A percentile compares a stretch with the other conserved stretches of the same genome.
Conservation (phyloP, 2,888 invertebrate genomes). For the Heliconius sara region DNA sequence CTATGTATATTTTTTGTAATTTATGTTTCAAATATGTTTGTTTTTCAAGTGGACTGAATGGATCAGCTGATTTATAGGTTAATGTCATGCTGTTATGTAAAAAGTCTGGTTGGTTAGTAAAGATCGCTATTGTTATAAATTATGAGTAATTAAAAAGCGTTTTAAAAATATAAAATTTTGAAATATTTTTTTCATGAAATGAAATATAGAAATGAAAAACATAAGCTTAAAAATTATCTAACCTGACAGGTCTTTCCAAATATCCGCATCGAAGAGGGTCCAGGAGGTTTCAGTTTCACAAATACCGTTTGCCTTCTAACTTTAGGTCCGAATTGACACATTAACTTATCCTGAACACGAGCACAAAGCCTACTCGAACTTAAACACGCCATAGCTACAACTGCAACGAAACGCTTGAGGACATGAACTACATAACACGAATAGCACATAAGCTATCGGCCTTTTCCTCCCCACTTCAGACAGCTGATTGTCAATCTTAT, state of each 20-base stretch:
- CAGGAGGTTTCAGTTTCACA: conserved; percentile 87
- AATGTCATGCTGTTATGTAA: conserved; percentile 70
- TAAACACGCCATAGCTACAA: conserved; percentile 92
- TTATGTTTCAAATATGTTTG: conserved; percentile 1
- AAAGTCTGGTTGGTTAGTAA: conserved; percentile 49
- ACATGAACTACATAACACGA: conserved; percentile 81
- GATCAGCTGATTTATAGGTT: conserved; percentile 67
- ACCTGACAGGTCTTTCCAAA: conserved; percentile 83
- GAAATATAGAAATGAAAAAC: conserved; percentile 22
- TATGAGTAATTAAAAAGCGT: conserved; percentile 47
- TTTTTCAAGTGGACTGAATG: conserved; percentile 24
- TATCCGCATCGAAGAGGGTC: conserved; percentile 84
- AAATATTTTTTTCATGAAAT: not conserved
- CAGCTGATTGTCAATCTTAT: conserved; percentile 81
- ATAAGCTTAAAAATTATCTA: conserved; percentile 54
- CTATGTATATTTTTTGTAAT: not conserved
- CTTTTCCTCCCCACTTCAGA: conserved; percentile 81
- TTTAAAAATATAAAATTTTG: not conserved
- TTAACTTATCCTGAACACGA: conserved; percentile 90
- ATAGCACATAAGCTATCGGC: conserved; percentile 70
- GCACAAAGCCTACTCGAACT: conserved; percentile 92
- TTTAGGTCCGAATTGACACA: conserved; percentile 91
- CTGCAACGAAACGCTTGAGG: conserved; percentile 86
- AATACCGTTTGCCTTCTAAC: conserved; percentile 87
- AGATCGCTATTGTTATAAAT: conserved; percentile 15